phyloP scores from a whole-genome alignment of 2,888 invertebrate genomes.

The Aquatica leii region DNA sequence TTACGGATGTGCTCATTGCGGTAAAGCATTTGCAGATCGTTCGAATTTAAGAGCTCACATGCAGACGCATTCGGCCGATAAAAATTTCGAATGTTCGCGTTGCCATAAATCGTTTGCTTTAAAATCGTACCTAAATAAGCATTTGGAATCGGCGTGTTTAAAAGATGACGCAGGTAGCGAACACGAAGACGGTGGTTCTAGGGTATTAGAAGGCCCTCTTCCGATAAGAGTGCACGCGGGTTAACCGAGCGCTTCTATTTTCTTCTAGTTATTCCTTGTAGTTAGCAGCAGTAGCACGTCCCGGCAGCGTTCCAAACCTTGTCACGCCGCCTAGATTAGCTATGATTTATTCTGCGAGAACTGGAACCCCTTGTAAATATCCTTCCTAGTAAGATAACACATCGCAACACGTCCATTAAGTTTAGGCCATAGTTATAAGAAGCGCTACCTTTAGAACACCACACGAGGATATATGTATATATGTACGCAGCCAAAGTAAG shows the following conservation, averaged over 20 bases:
- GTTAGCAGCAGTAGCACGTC: conserved; percentile 53
- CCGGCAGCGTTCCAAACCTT: conserved; percentile 49
- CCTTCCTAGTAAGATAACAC: conserved; percentile 57
- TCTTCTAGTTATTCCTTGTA: conserved; percentile 36
- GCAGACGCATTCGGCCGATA: conserved; percentile 92
- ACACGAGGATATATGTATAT: conserved; percentile 49
- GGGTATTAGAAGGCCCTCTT: conserved; percentile 25
- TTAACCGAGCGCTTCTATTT: conserved; percentile 24
- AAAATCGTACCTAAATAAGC: conserved; percentile 94
- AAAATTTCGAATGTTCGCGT: conserved; percentile 85
- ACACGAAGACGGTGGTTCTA: conserved; percentile 29
- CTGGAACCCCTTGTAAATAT: conserved; percentile 59
- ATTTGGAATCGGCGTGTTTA: conserved; percentile 87
- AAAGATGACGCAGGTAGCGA: conserved; percentile 42
- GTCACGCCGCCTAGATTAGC: conserved; percentile 55
- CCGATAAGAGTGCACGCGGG: conserved; percentile 34
- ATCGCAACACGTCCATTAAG: conserved; percentile 63
- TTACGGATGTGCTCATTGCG: conserved; percentile 92
- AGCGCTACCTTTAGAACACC: conserved; percentile 56
- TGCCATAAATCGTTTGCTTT: conserved; percentile 93
- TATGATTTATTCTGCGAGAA: conserved; percentile 58
- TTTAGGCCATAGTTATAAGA: conserved; percentile 50
- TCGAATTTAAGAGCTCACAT: conserved; percentile 93
- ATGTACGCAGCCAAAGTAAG: conserved; percentile 45
- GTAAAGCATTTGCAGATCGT: conserved; percentile 93